Evolutionary conservation across 2,888 invertebrate genomes (phyloP).

Genomic region (Agrotis puta): DNA sequence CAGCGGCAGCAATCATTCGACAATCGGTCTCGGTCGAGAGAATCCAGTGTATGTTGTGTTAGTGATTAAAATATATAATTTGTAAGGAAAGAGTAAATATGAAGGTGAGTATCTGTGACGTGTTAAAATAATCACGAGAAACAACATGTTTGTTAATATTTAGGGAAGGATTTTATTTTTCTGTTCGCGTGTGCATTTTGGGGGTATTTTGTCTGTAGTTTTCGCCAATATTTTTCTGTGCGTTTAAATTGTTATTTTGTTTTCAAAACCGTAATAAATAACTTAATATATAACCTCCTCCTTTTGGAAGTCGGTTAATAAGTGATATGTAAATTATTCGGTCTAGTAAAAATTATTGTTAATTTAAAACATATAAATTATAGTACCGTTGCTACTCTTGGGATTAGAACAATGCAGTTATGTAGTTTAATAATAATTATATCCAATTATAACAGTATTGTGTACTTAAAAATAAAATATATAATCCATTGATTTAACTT

Average conservation of each 20-base stretch:
- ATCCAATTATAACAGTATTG: neutral
- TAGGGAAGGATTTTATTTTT: slow-evolving; percentile 1
- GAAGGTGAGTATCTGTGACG: slow-evolving; percentile 61
- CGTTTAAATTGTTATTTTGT: neutral
- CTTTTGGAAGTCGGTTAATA: too few species aligned
- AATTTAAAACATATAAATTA: neutral
- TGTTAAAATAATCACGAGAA: slow-evolving; percentile 18
- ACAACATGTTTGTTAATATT: neutral
- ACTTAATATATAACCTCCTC: too few species aligned
- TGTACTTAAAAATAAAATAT: neutral
- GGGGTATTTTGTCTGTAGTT: slow-evolving; percentile 27
- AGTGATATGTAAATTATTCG: neutral
- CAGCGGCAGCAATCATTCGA: slow-evolving; percentile 59
- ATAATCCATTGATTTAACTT: neutral
- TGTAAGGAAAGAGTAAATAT: slow-evolving; percentile 47
- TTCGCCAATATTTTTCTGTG: neutral
- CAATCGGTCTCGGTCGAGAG: slow-evolving; percentile 58
- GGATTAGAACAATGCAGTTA: neutral
- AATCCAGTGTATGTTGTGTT: slow-evolving; percentile 59
- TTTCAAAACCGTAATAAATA: neutral
- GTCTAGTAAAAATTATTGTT: neutral
- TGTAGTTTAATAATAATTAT: neutral
- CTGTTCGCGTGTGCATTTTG: neutral
- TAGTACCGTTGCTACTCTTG: neutral
- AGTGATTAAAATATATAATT: slow-evolving; percentile 47